phyloP scores from a whole-genome alignment of 2,113 vertebrate species.

The Rissa tridactyla region DNA sequence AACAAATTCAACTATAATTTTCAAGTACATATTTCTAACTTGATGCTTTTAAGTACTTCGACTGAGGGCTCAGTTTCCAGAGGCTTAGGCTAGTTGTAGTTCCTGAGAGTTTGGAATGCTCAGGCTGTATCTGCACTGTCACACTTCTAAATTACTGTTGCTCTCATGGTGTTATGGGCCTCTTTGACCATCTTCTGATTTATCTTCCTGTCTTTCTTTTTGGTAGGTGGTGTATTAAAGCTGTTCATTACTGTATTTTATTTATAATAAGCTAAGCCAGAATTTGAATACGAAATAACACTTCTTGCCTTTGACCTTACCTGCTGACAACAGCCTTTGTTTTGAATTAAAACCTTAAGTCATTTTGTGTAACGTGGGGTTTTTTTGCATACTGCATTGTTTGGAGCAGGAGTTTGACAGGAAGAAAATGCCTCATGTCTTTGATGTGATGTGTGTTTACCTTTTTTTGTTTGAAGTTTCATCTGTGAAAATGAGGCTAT shows the following conservation, averaged over 20 bases:
- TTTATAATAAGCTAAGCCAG: neutral
- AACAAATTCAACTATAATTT: neutral
- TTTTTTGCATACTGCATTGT: neutral
- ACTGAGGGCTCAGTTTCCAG: neutral
- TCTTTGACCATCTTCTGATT: neutral
- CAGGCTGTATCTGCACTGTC: neutral
- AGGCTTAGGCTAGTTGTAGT: neutral
- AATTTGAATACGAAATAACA: neutral
- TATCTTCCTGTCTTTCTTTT: neutral
- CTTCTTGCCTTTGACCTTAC: neutral
- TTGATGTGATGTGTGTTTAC: slow-evolving; percentile 10
- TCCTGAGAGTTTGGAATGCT: neutral
- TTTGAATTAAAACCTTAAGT: neutral
- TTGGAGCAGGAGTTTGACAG: neutral
- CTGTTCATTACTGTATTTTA: neutral
- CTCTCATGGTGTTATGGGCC: neutral
- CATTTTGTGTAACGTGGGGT: neutral
- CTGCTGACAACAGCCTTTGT: neutral
- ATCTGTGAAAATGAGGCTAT: slow-evolving; percentile 94
- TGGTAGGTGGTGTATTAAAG: neutral
- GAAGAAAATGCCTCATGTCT: neutral
- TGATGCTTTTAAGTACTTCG: neutral
- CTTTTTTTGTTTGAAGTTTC: slow-evolving; percentile 76
- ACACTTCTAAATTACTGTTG: neutral
- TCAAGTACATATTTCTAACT: neutral